Evolutionary conservation across 2,113 vertebrate genomes (phyloP).

Genomic region (Cephalopholis sonnerati): DNA sequence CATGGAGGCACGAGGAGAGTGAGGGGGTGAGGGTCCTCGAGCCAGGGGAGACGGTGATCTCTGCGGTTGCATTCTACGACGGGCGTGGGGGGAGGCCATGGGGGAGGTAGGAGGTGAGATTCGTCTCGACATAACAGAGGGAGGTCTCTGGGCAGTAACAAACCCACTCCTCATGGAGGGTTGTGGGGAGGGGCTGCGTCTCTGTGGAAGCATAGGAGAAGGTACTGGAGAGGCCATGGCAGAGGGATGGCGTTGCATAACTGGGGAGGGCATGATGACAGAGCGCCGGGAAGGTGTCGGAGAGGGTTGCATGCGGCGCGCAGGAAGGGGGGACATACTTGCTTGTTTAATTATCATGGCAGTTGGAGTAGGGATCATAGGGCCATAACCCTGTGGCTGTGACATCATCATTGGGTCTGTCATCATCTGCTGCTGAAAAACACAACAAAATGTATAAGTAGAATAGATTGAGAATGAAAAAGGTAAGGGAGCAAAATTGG

Average conservation of each 20-base stretch:
- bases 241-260: conserved; percentile 70
- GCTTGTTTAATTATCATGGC: conserved; percentile 85
- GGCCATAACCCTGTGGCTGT: conserved; percentile 65
- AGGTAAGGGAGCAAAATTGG: neutral
- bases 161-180: conserved; percentile 70
- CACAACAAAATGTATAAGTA: neutral
- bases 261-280: conserved; percentile 72
- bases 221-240: conserved; percentile 64
- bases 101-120: conserved; percentile 64
- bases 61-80: conserved; percentile 72
- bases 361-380: conserved; percentile 78
- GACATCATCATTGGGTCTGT: conserved; percentile 68
- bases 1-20: conserved; percentile 74
- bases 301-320: conserved; percentile 62
- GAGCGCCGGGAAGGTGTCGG: conserved; percentile 77
- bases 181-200: conserved; percentile 77
- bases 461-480: neutral
- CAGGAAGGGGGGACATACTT: conserved; percentile 63
- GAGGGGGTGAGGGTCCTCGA: conserved; percentile 50
- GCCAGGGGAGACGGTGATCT: conserved; percentile 65
- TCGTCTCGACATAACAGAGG: conserved; percentile 75
- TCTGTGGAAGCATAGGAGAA: conserved; percentile 65
- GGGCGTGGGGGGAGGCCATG: conserved; percentile 57
- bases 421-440: conserved; percentile 64
- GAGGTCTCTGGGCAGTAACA: conserved; percentile 78